A percentile compares a stretch with the other conserved stretches of the same genome.
Conservation (phyloP, 2,113 vertebrate genomes). For the Sapayoa aenigma region DNA sequence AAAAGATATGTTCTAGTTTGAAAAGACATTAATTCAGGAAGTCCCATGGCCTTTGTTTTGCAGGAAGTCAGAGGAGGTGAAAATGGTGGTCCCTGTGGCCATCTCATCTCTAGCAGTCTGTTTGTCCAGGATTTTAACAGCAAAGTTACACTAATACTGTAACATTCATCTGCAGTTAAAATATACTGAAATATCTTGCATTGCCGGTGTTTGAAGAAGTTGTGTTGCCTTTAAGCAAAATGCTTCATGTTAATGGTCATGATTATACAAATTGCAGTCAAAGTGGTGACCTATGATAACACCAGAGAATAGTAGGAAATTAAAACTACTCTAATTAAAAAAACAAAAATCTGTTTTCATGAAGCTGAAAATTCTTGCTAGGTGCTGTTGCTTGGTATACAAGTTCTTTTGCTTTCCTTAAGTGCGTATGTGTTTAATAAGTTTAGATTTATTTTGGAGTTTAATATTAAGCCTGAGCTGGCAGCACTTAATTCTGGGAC, state of each 20-base stretch:
- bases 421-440: neutral
- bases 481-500: neutral
- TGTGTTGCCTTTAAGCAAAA: neutral
- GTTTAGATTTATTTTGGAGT: neutral
- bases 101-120: neutral
- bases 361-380: neutral
- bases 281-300: neutral
- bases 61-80: conserved; percentile 35
- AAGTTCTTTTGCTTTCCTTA: neutral
- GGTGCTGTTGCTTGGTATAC: neutral
- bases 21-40: conserved; percentile 35
- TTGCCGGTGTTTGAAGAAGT: neutral
- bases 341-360: neutral
- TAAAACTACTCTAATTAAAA: neutral
- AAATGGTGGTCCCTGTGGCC: neutral
- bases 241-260: neutral
- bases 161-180: neutral
- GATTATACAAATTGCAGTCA: neutral
- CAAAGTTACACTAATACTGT: neutral
- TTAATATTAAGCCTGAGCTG: neutral
- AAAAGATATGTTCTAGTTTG: neutral
- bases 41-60: conserved; percentile 8
- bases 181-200: neutral
- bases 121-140: neutral
- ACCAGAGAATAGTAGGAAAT: neutral